A percentile compares a stretch with the other conserved stretches of the same genome.
These are phyloP conservation scores for Nothoprocta pentlandii DNA, from an alignment of 2,113 vertebrate genomes.

Conservation along the genomic window DNA sequence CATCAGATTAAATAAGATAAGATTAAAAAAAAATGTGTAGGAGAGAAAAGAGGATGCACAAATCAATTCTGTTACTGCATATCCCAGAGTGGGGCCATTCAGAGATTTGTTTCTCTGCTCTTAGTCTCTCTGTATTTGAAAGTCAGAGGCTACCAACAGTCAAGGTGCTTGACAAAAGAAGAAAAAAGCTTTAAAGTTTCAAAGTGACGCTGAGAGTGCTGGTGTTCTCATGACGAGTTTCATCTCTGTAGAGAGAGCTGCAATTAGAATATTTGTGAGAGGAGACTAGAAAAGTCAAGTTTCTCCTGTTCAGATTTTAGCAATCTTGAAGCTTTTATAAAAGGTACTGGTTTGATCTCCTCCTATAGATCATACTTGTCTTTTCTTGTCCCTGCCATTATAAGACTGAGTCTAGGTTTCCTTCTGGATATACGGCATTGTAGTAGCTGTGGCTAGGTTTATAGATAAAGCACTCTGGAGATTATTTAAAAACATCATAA, in stretches of 20 bases:
- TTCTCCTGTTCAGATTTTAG: background rate
- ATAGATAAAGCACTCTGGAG: background rate
- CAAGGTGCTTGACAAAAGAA: background rate
- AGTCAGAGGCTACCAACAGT: background rate
- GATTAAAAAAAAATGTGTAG: background rate
- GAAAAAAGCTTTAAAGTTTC: background rate
- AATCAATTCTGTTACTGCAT: background rate
- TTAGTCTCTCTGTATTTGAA: background rate
- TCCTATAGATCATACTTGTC: background rate
- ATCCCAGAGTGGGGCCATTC: background rate
- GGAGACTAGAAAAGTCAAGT: background rate
- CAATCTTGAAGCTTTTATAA: background rate
- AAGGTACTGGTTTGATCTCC: background rate
- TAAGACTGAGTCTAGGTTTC: background rate
- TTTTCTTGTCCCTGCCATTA: background rate
- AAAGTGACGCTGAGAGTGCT: background rate
- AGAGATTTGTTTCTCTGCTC: background rate
- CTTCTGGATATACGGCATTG: background rate
- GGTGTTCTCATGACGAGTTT: background rate
- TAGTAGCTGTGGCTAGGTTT: background rate
- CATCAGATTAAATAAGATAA: slow-evolving; percentile 30
- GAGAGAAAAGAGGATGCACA: background rate
- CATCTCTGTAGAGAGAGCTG: background rate
- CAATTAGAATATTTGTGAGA: background rate
- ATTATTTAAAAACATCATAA: background rate